Evolutionary conservation across 2,888 invertebrate species (phyloP), one percentile per base, ranked within the genome.

Genomic region (Mystacides longicornis): DNA sequence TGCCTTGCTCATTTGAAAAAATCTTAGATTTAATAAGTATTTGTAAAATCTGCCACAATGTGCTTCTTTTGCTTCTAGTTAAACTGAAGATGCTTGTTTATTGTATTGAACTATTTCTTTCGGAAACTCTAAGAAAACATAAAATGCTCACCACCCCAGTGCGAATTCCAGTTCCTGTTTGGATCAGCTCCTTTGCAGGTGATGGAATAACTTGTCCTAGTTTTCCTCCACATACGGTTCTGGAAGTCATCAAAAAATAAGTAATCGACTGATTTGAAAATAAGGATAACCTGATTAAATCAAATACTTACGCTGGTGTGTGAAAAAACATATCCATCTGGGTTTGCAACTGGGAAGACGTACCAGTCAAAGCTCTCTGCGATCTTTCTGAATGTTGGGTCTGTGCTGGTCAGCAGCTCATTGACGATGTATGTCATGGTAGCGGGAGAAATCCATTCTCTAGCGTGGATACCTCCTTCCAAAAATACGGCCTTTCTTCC

Each of bases 361-460:
- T 88, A 85, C 87, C 87, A 89, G 63, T 89, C 84, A 62, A 84
- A 82, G 53, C 74, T 75, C 59, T 86, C 81, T 2, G 85, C 82
- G 63, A 88, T 67, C 9, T 70, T 66, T 21, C 80, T 73, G 0
- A 84, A 73, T 23, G 71, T 71, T 1, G 74, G 62, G 60, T 85
- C 76, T 1, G 67, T 65, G 42, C 82, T 84, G 0, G 80, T 82
- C n/a, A 89, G 68, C 16, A 89, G 69, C 67, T 86, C 77, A 62
- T 87, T 82, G 23, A 89, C 80, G 48, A 89, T 79, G 71, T 81
- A 86, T 0, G 84, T 81, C 0, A 82, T 81, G 0, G 82, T 81
- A 0, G 87, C 85, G 0, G 86, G 83, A 0, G 86, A 79, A 22
- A 87, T 85, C 87, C 87, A 87, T 71, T 88, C 87, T 43, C 86